These are phyloP conservation scores for Synergus gifuensis DNA, from an alignment of 2,888 invertebrate genomes.

Conservation along the genomic window DNA sequence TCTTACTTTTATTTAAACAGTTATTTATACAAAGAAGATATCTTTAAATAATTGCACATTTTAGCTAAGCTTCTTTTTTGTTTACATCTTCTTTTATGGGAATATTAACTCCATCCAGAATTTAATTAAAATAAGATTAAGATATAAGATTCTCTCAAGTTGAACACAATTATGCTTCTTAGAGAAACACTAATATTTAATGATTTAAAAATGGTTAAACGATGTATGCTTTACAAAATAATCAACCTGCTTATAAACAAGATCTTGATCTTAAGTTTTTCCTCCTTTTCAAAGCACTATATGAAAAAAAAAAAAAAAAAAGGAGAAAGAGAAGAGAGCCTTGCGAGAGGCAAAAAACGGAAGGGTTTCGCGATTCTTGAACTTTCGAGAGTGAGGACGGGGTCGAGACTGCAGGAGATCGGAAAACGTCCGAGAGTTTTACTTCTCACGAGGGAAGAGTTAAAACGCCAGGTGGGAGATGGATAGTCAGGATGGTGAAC, in stretches of 20 bases:
- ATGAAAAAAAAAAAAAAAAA: constrained; percentile 22
- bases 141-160: not conserved
- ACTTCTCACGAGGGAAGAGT: constrained; percentile 66
- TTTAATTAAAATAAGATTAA: not conserved
- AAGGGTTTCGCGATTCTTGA: constrained; percentile 41
- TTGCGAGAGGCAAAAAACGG: not conserved
- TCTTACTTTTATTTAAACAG: no score
- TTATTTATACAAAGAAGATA: not conserved
- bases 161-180: not conserved
- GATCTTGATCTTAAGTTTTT: not conserved
- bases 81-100: not conserved
- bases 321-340: not conserved
- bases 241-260: not conserved
- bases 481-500: constrained; percentile 53
- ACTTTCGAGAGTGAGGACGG: constrained; percentile 67
- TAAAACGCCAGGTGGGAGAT: constrained; percentile 63
- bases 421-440: constrained; percentile 75
- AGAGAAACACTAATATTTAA: not conserved
- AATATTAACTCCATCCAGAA: not conserved
- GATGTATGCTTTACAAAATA: not conserved
- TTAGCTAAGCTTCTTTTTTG: not conserved
- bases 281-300: not conserved
- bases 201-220: not conserved
- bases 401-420: constrained; percentile 74
- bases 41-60: not conserved